Base-by-base conservation (phyloP, 2,113 vertebrate genomes). In the Martes martes region DNA sequence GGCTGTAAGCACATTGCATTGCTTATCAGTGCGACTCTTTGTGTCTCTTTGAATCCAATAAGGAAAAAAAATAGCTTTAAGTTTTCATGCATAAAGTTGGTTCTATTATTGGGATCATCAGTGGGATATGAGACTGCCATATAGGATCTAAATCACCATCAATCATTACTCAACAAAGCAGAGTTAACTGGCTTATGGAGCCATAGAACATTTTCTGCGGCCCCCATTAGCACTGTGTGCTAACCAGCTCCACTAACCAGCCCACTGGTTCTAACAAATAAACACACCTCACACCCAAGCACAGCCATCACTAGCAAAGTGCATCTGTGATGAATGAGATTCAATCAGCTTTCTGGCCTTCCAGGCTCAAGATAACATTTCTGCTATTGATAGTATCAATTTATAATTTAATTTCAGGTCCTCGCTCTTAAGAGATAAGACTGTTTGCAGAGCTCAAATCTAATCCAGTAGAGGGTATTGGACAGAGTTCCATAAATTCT, bases 371-470 rank as follows among this genome's bases (percentile, higher is more conserved):
- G 97, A 98, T 98, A 98, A 98, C 95, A 96, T 96, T 97, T 96
- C 94, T 97, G 71, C 81, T 96, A 94, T 91, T 97, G 98, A 98
- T 98, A 98, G 94, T 96, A 98, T 98, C 98, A 98, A 96, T 86
- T 97, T 97, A 98, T 98, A 98, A 98, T 98, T 98, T 98, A 98
- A 98, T 98, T 98, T 98, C 85, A 93, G 94, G 88, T 91, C 92
- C 93, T 47, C 91, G 85, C 94, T 97, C 94, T 97, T 98, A 97
- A 79, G 94, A 97, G 97, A 98, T 97, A 98, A 97, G 95, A 86
- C 97, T 91, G 94, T 97, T 97, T 96, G 80, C 50, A 79, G 91
- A 86, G 76, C 90, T 92, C 97, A 97, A 98, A 98, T 98, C 94
- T 98, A 98, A 98, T 98, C 97, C 97, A 94, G 88, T 83, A 91